Percentiles rank a stretch among this genome's conserved stretches.
Evolutionary conservation across 2,888 invertebrate species (phyloP).

Genomic region (Nomada flava): DNA sequence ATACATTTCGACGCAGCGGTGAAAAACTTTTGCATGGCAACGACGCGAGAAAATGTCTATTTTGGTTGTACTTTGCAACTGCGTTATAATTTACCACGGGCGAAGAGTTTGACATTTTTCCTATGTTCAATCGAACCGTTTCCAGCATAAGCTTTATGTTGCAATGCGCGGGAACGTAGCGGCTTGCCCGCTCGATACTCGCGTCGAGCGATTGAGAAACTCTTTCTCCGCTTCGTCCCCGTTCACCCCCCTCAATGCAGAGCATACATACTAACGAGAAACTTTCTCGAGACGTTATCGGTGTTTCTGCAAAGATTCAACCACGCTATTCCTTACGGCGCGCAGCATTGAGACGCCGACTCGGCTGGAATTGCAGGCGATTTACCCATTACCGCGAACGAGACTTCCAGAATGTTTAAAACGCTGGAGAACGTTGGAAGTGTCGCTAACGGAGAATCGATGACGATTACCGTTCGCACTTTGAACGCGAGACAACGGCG

Average conservation of each 20-base stretch:
- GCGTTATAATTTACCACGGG: background rate
- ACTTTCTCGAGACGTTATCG: slow-evolving; percentile 48
- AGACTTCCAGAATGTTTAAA: background rate
- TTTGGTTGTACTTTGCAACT: background rate
- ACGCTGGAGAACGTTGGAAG: slow-evolving; percentile 29
- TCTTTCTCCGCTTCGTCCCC: background rate
- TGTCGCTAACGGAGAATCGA: slow-evolving; percentile 38
- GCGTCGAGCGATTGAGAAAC: no score
- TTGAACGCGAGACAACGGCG: background rate
- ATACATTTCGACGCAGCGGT: slow-evolving; percentile 58
- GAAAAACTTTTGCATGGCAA: slow-evolving; percentile 33
- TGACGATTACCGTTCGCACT: slow-evolving; percentile 29
- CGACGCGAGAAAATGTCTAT: slow-evolving; percentile 5
- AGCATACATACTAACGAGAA: slow-evolving; percentile 22
- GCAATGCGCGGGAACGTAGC: no score
- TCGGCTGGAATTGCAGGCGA: slow-evolving; percentile 34
- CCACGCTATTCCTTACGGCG: slow-evolving; percentile 1
- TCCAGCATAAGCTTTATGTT: no score
- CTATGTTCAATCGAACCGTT: background rate
- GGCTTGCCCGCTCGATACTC: no score
- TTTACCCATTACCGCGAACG: slow-evolving; percentile 24
- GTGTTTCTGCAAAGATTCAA: slow-evolving; percentile 22
- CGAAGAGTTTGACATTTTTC: background rate
- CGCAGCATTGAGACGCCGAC: slow-evolving; percentile 26
- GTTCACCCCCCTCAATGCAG: background rate